Evolutionary conservation across 2,888 invertebrate genomes (phyloP), one percentile per base, ranked within the genome.

Genomic region (Yponomeuta cagnagella): DNA sequence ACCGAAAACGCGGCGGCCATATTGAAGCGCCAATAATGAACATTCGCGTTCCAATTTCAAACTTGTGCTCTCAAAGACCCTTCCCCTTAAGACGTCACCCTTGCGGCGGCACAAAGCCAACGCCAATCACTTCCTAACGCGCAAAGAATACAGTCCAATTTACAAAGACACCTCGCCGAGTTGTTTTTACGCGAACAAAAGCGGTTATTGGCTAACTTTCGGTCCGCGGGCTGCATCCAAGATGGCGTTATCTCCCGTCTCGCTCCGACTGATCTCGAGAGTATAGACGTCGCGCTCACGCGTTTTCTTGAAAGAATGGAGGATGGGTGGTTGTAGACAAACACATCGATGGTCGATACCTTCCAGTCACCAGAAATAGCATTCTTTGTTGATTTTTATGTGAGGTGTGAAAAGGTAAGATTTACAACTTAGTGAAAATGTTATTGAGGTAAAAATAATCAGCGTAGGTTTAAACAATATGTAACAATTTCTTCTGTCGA

Each of bases 161-260:
- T 82, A 74, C 76, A 75, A 69, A 74, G 74, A 75, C 80, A 75
- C 81, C 82, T 79, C 76, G 75, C 73, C 73, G 76, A 77, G 84
- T 76, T 79, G 77, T 80, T 86, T 83, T 78, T 78, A 74, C 73
- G 74, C 74, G 71, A 73, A 48, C 75, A 77, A 76, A 79, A 82
- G 79, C 78, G 82, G 86, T 89, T 89, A 89, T 89, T 88, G 90
- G 90, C 89, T 87, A 89, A 90, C 87, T 89, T 89, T 85, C 86
- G 90, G 90, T 90, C 90, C 89, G 85, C 80, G 82, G 82, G 82
- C 84, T 90, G 90, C 90, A 90, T 89, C 90, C 89, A 90, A 90
- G 90, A 90, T 90, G 90, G 90, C 90, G 89, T 83, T 81, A 82
- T 71, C 77, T 73, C 75, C 80, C 77, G 72, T 88, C 88, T 80